phyloP scores from a whole-genome alignment of 1,140 invertebrate genomes.

The Luehdorfia chinensis region DNA sequence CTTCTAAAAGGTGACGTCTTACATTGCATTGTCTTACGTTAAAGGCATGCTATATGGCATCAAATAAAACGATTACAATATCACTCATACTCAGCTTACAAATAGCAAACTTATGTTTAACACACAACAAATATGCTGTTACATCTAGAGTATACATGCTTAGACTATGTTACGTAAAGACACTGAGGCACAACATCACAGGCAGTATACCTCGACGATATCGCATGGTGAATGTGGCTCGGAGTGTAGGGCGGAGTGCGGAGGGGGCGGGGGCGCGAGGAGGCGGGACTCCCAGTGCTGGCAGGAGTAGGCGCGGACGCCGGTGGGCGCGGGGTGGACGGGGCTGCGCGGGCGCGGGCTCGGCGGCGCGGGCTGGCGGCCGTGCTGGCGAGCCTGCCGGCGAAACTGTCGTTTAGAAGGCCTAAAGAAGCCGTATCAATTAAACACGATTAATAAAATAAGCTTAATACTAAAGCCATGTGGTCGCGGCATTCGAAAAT shows the following conservation, averaged over 20 bases:
- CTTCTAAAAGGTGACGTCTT: constrained; percentile 36
- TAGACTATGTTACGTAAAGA: constrained; percentile 36
- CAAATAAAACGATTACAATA: constrained; percentile 1
- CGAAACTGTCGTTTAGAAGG: constrained; percentile 11
- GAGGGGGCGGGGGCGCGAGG: constrained; percentile 43
- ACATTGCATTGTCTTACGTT: constrained; percentile 42
- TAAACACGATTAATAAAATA: too few relatives aligned
- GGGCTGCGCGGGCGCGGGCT: constrained; percentile 53
- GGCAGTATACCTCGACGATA: constrained; percentile 59
- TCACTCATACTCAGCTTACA: constrained; percentile 20
- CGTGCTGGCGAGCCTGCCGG: constrained; percentile 68
- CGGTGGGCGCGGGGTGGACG: constrained; percentile 58
- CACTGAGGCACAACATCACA: constrained; percentile 39
- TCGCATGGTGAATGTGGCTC: constrained; percentile 61
- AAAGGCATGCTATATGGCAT: too few relatives aligned
- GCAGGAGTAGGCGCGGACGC: constrained; percentile 73
- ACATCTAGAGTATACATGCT: constrained; percentile 31
- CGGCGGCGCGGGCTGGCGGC: constrained; percentile 65
- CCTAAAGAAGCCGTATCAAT: too few relatives aligned
- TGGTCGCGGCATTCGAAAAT: too few relatives aligned
- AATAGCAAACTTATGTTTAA: constrained; percentile 19
- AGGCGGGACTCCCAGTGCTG: constrained; percentile 73
- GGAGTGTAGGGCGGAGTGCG: constrained; percentile 41
- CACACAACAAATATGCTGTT: constrained; percentile 21
- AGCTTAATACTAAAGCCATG: too few relatives aligned